Evolutionary conservation across 1,140 invertebrate genomes (phyloP), one percentile per base, ranked within the genome.

Genomic region (Sycobia sp.): DNA sequence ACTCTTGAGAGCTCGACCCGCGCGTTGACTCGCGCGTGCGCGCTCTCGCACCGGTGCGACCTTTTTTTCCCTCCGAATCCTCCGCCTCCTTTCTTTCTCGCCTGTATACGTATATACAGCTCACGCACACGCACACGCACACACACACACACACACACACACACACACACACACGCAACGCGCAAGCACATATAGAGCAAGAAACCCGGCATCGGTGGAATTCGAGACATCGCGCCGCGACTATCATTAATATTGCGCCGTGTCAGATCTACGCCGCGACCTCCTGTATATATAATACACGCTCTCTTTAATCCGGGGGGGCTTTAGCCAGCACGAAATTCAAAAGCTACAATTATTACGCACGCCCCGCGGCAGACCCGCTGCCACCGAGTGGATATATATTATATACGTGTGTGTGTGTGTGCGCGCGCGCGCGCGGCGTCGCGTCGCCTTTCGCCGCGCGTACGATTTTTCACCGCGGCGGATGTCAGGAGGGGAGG

Each of bases 241-340:
- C 73, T 69, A 76, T 76, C 74, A 75, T 76, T 76, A 76, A 76
- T 76, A 75, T 76, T 74, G 55, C 65, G 44, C 61, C 67, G n/a
- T 73, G 69, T 75, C 74, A 75, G 72, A 76, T 75, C 74, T 76
- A 73, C 70, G 74, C 74, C 73, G n/a, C n/a, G 74, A 73, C 72
- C 72, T 75, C 73, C 73, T n/a, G n/a, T n/a, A n/a, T n/a, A n/a
- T n/a, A n/a, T n/a, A n/a, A n/a, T n/a, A n/a, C n/a, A n/a, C n/a
- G 36, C 62, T 57, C 62, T 63, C 62, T 57, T 63, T 63, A 63
- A 63, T 63, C 54, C 54, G 62, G 57, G 62, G 34, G 34, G n/a
- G n/a, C n/a, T n/a, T n/a, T n/a, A n/a, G 50, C 62, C 38, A 57
- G 44, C 53, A 57, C 55, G 53, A 63, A 63, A 63, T 63, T 63